These are phyloP conservation scores for Nyctereutes procyonoides DNA, from an alignment of 2,113 vertebrate genomes.

Conservation along the genomic window DNA sequence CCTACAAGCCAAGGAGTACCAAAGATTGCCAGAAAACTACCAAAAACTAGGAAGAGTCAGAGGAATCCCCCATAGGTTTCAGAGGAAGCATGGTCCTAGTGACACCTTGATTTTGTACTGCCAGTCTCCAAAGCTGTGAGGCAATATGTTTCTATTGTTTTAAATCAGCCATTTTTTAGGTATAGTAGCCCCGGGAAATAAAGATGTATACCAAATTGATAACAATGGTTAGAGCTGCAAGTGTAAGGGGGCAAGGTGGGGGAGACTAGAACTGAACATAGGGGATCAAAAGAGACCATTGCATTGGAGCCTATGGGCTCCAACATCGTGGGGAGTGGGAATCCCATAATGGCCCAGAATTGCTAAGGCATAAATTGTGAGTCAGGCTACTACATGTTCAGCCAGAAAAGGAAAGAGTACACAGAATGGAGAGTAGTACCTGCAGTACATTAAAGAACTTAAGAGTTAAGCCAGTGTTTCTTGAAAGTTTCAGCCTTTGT, in stretches of 20 bases:
- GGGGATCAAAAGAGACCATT: background rate
- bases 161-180: background rate
- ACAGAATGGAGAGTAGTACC: background rate
- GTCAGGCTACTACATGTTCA: background rate
- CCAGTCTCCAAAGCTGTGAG: background rate
- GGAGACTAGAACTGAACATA: background rate
- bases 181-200: background rate
- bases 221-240: background rate
- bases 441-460: background rate
- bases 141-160: background rate
- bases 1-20: background rate
- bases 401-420: background rate
- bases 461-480: background rate
- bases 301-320: background rate
- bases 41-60: background rate
- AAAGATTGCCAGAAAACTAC: background rate
- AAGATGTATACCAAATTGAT: background rate
- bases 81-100: background rate
- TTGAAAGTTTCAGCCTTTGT: background rate
- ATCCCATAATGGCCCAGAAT: background rate
- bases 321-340: background rate
- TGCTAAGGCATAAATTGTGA: background rate
- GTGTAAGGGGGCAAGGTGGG: background rate
- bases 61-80: background rate
- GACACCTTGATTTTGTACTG: background rate